Evolutionary conservation across 1,140 invertebrate species (phyloP).

Genomic region (Archivesica marissinica): DNA sequence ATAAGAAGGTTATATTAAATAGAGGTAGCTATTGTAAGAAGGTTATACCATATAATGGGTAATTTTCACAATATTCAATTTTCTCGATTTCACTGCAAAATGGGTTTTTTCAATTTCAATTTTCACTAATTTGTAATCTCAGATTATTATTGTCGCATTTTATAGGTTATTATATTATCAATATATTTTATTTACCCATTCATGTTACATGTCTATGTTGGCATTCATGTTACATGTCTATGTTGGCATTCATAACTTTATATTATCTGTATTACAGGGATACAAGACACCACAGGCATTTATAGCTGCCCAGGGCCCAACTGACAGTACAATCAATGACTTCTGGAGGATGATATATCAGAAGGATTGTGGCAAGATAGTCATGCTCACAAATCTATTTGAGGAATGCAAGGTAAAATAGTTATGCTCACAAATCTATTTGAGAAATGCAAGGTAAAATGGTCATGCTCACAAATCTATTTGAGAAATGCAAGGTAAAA

Average conservation of each 20-base stretch:
- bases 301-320: constrained; percentile 94
- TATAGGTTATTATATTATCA: neutral
- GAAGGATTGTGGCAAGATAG: constrained; percentile 76
- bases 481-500: too few relatives aligned
- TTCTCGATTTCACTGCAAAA: too few relatives aligned
- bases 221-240: too few relatives aligned
- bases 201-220: neutral
- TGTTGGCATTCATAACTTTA: neutral
- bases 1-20: too few relatives aligned
- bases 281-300: constrained; percentile 94
- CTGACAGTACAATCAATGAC: constrained; percentile 68
- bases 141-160: neutral
- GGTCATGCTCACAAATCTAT: too few relatives aligned
- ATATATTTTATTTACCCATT: too few relatives aligned
- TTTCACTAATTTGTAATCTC: too few relatives aligned
- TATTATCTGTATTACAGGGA: constrained; percentile 84
- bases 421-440: too few relatives aligned
- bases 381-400: constrained; percentile 80
- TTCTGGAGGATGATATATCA: constrained; percentile 84
- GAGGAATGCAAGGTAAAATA: constrained; percentile 76
- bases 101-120: too few relatives aligned
- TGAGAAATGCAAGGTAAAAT: too few relatives aligned
- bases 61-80: neutral
- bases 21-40: too few relatives aligned
- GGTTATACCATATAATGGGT: too few relatives aligned